Conservation (phyloP, 2,113 vertebrate genomes). For the Pollimyrus isidori region DNA sequence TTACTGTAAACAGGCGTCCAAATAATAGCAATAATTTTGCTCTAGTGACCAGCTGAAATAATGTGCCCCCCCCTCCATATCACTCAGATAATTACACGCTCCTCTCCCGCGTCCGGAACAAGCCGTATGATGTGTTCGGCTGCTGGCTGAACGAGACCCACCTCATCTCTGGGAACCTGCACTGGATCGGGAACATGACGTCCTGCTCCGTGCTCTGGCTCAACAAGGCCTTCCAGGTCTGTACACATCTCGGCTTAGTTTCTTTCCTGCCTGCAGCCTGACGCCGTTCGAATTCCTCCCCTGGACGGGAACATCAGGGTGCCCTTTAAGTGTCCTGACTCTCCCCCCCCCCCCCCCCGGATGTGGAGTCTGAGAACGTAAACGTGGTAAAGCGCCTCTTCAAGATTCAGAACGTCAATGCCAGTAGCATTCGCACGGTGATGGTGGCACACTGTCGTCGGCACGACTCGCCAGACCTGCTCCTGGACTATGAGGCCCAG, state of each 20-base stretch:
- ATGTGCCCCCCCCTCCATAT: not conserved
- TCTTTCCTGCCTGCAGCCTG: not conserved
- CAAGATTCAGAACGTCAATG: conserved; percentile 94
- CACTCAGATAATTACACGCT: conserved; percentile 77
- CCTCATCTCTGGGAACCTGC: conserved; percentile 89
- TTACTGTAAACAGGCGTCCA: not conserved
- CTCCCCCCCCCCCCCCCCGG: conserved; percentile 48
- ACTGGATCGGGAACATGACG: conserved; percentile 88
- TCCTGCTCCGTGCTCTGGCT: conserved; percentile 96
- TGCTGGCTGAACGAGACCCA: conserved; percentile 96
- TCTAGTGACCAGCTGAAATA: not conserved
- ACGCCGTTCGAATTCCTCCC: not conserved
- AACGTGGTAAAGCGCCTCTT: conserved; percentile 97
- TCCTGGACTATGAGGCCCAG: conserved; percentile 71
- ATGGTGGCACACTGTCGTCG: conserved; percentile 92
- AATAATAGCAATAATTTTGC: not conserved
- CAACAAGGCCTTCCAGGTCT: conserved; percentile 95
- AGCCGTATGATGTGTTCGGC: conserved; percentile 93
- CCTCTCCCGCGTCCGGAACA: conserved; percentile 90
- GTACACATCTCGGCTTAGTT: not conserved
- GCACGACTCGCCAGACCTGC: conserved; percentile 74
- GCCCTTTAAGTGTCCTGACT: not conserved
- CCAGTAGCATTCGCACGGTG: conserved; percentile 89
- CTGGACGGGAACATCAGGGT: not conserved
- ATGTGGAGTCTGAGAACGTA: conserved; percentile 87